Base-by-base conservation (phyloP, 2,797 vertebrate genomes). In the Dendrocincla tyrannina region DNA sequence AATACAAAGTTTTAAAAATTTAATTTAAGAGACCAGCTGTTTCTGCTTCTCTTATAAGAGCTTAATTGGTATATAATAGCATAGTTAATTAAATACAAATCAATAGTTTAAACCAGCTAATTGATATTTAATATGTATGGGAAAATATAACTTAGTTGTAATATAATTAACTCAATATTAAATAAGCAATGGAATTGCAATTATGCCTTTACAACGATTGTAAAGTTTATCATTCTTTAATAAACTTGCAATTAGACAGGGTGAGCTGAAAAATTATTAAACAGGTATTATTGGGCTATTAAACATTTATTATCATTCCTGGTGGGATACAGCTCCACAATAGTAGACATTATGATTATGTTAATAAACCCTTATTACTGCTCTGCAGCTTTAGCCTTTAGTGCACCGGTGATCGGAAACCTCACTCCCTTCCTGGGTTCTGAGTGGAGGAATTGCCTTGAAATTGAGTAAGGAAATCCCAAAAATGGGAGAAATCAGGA, bases 11-110 rank as follows among this genome's bases (percentile, higher is more conserved):
- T 97, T 96, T 89, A 24, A 96, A 97, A 97, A 89, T 73, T 89
- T 96, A 95, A 97, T 97, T 96, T 96, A 96, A 96, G 94, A 91
- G 94, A 89, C 95, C 97, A 97, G 97, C 97, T 98, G 97, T 96
- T 98, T 96, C 86, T 92, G 90, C 95, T 97, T 97, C 96, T 97
- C 93, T 95, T 97, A 84, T 93, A 98, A 97, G 96, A 97, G 95
- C 96, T 97, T 98, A 98, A 98, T 98, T 98, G 97, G 96, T 97
- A 96, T 97, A 97, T 98, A 98, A 98, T 98, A 97, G 97, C 97
- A 95, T 72, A 97, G 97, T 97, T 98, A 98, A 98, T 98, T 97
- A 98, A 98, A 97, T 97, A 98, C 96, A 97, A 97, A 98, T 98
- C 98, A 98, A 98, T 98, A 98, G 95, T 97, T 97, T 95, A 97